Evolutionary conservation across 2,113 vertebrate genomes (phyloP).

Genomic region (Limnothrissa miodon): DNA sequence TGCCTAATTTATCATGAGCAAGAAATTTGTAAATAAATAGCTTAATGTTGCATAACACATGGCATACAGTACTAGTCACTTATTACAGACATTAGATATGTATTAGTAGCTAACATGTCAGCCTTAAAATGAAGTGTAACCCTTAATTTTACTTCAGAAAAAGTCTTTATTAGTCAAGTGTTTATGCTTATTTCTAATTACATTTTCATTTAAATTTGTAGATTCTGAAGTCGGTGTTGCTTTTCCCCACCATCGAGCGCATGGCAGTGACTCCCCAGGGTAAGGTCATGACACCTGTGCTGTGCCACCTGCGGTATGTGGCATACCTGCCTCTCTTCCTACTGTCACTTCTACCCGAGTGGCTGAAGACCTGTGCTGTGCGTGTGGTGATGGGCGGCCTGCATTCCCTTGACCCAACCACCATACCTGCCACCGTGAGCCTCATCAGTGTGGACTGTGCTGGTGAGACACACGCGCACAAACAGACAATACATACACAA

Average conservation of each 20-base stretch:
- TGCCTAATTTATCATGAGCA: too few species aligned
- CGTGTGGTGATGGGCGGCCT: conserved; percentile 61
- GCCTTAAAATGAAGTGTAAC: too few species aligned
- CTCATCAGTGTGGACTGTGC: conserved; percentile 81
- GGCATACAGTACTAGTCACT: too few species aligned
- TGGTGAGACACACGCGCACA: conserved; percentile 68
- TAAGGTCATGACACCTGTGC: conserved; percentile 81
- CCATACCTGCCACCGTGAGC: conserved; percentile 64
- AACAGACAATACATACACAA: too few species aligned
- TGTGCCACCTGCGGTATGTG: conserved; percentile 84
- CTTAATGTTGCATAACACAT: too few species aligned
- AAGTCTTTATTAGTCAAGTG: not conserved
- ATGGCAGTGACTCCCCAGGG: conserved; percentile 86
- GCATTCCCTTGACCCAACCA: conserved; percentile 58
- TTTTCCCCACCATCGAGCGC: conserved; percentile 94
- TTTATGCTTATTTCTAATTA: not conserved
- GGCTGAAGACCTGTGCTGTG: conserved; percentile 72
- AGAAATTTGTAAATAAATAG: too few species aligned
- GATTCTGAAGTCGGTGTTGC: conserved; percentile 83
- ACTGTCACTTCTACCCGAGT: conserved; percentile 81
- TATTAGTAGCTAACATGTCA: too few species aligned
- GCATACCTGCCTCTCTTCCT: conserved; percentile 81
- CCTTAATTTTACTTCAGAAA: too few species aligned
- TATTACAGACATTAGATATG: too few species aligned
- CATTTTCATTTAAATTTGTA: conserved; percentile 49